These are phyloP conservation scores for Rhinopomastus cyanomelas DNA, from an alignment of 2,113 vertebrate genomes.

Conservation along the genomic window DNA sequence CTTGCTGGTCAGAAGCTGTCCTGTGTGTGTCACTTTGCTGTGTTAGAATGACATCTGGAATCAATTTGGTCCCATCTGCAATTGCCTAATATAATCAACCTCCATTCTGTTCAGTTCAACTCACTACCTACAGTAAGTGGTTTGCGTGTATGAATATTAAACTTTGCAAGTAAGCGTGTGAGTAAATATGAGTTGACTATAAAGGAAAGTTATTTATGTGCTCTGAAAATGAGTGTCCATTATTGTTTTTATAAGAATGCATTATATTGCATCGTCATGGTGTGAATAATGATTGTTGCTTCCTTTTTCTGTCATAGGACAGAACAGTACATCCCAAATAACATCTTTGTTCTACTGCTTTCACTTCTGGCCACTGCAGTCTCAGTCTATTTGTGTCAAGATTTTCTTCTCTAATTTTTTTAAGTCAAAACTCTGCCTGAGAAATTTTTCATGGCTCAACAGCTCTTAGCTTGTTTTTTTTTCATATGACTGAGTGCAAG, in stretches of 20 bases:
- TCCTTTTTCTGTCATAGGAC: not conserved
- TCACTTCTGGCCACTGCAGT: not conserved
- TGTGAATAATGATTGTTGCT: constrained; percentile 23
- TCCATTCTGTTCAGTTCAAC: not conserved
- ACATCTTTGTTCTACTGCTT: not conserved
- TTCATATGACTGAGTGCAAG: constrained; percentile 15
- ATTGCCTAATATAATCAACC: not conserved
- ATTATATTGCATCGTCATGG: not conserved
- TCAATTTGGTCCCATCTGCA: constrained; percentile 43
- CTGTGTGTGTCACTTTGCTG: not conserved
- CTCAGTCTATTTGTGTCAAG: not conserved
- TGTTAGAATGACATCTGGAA: not conserved
- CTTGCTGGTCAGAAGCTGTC: not conserved
- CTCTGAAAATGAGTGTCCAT: not conserved
- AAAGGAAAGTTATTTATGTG: constrained; percentile 19
- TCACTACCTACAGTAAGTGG: not conserved
- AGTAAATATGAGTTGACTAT: constrained; percentile 38
- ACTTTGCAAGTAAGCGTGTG: not conserved
- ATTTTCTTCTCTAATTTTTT: constrained; percentile 18
- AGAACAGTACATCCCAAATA: not conserved
- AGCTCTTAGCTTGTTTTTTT: constrained; percentile 13
- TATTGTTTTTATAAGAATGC: constrained; percentile 16
- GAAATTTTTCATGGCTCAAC: constrained; percentile 18
- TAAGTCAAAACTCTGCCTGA: not conserved
- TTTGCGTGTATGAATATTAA: constrained; percentile 46